These are phyloP conservation scores for Suncus etruscus DNA, from an alignment of 2,113 vertebrate genomes.

Conservation along the genomic window DNA sequence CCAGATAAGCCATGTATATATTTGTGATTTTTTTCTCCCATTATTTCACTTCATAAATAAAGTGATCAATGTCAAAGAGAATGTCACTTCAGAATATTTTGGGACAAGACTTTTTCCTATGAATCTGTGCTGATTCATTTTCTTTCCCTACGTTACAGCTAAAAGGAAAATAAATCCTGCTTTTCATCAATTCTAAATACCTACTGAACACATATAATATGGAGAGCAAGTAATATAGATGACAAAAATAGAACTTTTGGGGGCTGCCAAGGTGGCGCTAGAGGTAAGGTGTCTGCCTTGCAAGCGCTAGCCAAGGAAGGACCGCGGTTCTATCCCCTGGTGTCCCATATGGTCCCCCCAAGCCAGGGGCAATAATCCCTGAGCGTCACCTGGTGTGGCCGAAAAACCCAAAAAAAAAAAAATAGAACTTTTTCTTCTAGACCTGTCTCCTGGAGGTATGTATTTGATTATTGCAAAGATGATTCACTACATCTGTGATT, in stretches of 20 bases:
- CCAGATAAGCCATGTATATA: background rate
- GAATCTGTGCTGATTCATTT: slow-evolving; percentile 42
- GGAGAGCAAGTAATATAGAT: background rate
- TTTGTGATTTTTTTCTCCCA: background rate
- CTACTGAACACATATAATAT: background rate
- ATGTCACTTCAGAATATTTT: slow-evolving; percentile 38
- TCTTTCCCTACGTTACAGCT: background rate
- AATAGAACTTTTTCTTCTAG: background rate
- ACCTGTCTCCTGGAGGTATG: background rate
- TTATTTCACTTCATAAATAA: slow-evolving; percentile 12
- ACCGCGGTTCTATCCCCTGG: no score
- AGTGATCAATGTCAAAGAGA: slow-evolving; percentile 48
- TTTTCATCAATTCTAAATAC: slow-evolving; percentile 21
- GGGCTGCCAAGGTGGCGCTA: no score
- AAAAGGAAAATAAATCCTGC: background rate
- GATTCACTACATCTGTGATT: background rate
- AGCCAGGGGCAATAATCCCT: no score
- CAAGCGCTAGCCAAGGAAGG: no score
- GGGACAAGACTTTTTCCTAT: background rate
- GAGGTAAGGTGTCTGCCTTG: no score
- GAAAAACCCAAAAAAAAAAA: no score
- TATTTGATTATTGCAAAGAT: background rate
- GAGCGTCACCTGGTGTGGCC: no score
- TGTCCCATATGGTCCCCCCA: no score
- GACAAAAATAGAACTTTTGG: background rate